Evolutionary conservation across 1,140 invertebrate species (phyloP).

Genomic region (Platyscapa corneri): DNA sequence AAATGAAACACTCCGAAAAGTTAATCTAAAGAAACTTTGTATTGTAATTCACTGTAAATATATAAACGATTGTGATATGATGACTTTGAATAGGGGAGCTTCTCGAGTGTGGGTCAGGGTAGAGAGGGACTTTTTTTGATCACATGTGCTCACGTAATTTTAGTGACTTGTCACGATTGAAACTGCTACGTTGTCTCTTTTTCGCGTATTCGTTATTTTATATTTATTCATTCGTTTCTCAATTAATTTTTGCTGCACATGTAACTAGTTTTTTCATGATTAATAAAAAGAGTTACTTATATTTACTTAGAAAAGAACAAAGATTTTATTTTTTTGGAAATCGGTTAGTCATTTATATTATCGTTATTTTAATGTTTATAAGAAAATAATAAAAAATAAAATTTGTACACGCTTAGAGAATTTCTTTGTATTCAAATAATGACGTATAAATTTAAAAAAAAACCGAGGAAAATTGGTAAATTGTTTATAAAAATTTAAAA

Average conservation of each 20-base stretch:
- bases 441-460: too few relatives aligned
- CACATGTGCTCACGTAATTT: neutral
- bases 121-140: constrained; percentile 7
- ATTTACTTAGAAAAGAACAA: too few relatives aligned
- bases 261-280: too few relatives aligned
- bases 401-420: too few relatives aligned
- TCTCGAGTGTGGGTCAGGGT: neutral
- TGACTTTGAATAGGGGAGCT: neutral
- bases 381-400: too few relatives aligned
- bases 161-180: neutral
- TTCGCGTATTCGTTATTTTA: neutral
- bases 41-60: neutral
- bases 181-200: neutral
- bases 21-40: neutral
- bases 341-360: too few relatives aligned
- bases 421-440: too few relatives aligned
- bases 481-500: too few relatives aligned
- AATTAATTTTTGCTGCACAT: neutral
- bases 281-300: too few relatives aligned
- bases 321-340: too few relatives aligned
- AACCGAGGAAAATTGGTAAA: too few relatives aligned
- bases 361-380: too few relatives aligned
- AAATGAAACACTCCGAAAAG: neutral
- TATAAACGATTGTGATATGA: neutral
- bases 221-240: neutral